Base-by-base conservation (phyloP, 1,140 invertebrate species). In the Euborellia annulipes region DNA sequence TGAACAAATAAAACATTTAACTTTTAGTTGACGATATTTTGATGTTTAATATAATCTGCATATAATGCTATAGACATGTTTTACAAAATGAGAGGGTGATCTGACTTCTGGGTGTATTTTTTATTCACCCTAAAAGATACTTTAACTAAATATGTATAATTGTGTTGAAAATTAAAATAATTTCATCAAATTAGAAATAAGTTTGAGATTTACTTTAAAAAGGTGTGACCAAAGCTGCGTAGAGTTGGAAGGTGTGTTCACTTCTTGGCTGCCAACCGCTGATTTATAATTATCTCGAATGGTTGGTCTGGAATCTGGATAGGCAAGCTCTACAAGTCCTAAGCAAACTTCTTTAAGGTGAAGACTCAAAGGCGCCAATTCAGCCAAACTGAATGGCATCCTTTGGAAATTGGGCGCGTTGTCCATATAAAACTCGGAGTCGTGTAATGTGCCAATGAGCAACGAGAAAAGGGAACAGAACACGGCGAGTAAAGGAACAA, bases 321-420 rank as follows among this genome's bases (percentile, higher is more conserved):
- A 91, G 0, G 88, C 88, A 18, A 93, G 64, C 55, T 94, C 87
- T 2, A 95, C 84, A 1, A 95, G 68, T 9, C 87, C 88, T 11
- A 92, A 65, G 52, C 87, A 88, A 1, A 90, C 78, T 51, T 88
- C 84, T 47, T 84, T 81, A 2, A 85, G 55, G 6, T 76, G 70
- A 27, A 73, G 69, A 22, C 76, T 81, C 37, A 85, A 62, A n/a
- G 70, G 68, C 2, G 76, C 71, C 13, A 85, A 53, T 45, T 76
- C 74, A 0, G 66, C 58, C 45, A 74, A 72, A 8, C 69, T 69
- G 52, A 83, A 83, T 1, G 78, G 77, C 61, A 73, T 72, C 11
- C 69, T 71, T 16, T 50, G 36, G 30, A 17, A 27, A 4, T 9
- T 38, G 4, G 41, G n/a, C 4, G 19, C 14, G 17, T 20, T 16